Base-by-base conservation (phyloP, 2,888 invertebrate species). In the Ochropleura plecta region DNA sequence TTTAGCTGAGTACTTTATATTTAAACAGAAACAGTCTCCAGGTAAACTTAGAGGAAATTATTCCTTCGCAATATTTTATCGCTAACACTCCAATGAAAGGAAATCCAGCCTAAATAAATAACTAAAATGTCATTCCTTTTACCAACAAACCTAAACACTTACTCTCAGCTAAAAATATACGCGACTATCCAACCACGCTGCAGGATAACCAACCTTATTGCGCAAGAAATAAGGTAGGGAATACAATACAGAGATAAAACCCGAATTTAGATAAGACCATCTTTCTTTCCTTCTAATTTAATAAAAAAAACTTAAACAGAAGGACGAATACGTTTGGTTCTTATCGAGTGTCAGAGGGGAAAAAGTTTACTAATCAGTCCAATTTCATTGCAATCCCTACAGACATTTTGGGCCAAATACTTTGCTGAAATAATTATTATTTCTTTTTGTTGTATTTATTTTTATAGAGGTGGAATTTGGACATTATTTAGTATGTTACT, bases 351-450 rank as follows among this genome's bases (percentile, higher is more conserved):
- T 73, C 75, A 55, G 53, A 65, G 65, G 66, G 57, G 74, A 68
- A 76, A 83, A 86, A 81, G 65, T 86, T 81, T 79, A 77, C 68
- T 86, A 78, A 83, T 86, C 84, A 71, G 74, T 57, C 59, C 53
- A 73, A 30, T 84, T 77, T 84, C 77, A 85, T 70, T 80, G 64
- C 74, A 70, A 62, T 73, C 86, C 69, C 66, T 12, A 7, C 49
- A 30, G 86, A 78, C 42, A 62, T 67, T 79, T 53, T 42, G 30
- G 42, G 46, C 44, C 60, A 64, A 70, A 68, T 74, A 74, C 62
- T 65, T 63, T 49, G 6, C 63, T 40, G 40, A 63, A 86, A 70
- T 78, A 75, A 78, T 79, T 30, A 74, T 78, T 73, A 70, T 75
- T 78, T 77, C 42, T 67, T 44, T 40, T 67, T 73, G 20, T 64